Base-by-base conservation (phyloP, 2,113 vertebrate species). In the Eulemur macaco region DNA sequence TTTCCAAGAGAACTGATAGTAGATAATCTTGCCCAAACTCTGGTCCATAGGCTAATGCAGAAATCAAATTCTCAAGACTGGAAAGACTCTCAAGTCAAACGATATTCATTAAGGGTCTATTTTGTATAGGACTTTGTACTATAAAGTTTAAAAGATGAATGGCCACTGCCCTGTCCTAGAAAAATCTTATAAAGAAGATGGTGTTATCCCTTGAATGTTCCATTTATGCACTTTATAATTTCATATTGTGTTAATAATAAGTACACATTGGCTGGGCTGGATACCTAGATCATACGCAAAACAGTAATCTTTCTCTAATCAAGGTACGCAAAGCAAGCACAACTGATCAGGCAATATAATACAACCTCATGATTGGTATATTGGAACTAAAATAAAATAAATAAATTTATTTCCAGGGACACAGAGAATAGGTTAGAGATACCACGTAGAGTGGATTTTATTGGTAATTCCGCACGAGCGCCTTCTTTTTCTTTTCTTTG, bases 401-500 rank as follows among this genome's bases (percentile, higher is more conserved):
- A 17, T 11, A 21, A 64, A 7, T 37, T 45, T 76, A 83, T 71
- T 71, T 89, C 14, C 82, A 89, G 69, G 78, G 45, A 83, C 50
- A 42, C 56, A 42, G 68, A 86, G 94, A 81, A 58, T 34, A 89
- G 12, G 60, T 95, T 50, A 27, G 54, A 64, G 56, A 52, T 25
- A 27, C 8, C 11, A 31, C 5, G 18, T 12, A 12, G 60, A 10
- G 50, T 20, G n/a, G 37, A 20, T 83, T 96, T 66, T 76, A n/a
- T 80, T 74, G 25, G 77, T 92, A 78, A 82, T 58, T 66, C 50
- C 11, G 0, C 37, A 27, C 4, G 39, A 18, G 21, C 3, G 1
- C 85, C 52, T 96, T 39, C 2, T 13, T 78, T 86, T 95, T 98
- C 90, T 98, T 98, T 97, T 91, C 96, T 98, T 97, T 97, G 98